Percentiles rank a stretch among this genome's conserved stretches.
Conservation (phyloP, 2,113 vertebrate species). For the Esox niger region DNA sequence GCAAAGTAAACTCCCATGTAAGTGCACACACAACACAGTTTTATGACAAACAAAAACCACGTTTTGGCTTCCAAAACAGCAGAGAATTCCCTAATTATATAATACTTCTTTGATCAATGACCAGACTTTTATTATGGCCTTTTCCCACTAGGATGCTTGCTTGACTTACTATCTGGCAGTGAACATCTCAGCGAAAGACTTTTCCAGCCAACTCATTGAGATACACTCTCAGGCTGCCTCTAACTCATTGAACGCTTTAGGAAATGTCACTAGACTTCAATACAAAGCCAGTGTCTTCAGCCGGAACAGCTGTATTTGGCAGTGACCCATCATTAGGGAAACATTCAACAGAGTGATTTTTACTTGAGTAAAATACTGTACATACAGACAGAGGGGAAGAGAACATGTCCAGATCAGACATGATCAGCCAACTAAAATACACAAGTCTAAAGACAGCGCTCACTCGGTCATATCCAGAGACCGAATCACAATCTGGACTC, state of each 20-base stretch:
- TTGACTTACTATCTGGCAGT: background rate
- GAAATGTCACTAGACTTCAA: too few species aligned
- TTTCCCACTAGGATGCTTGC: background rate
- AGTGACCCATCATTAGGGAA: too few species aligned
- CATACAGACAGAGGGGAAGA: too few species aligned
- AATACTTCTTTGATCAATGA: conserved; percentile 4
- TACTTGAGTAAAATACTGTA: too few species aligned
- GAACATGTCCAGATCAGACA: too few species aligned
- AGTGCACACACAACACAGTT: background rate
- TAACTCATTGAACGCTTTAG: background rate
- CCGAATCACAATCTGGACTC: too few species aligned
- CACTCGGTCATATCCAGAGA: too few species aligned
- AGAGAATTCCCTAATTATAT: conserved; percentile 17
- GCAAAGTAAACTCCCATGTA: background rate
- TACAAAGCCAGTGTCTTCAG: too few species aligned
- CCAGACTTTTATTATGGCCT: conserved; percentile 29
- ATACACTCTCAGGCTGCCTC: background rate
- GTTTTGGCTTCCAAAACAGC: conserved; percentile 10
- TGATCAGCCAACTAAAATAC: too few species aligned
- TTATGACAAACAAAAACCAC: background rate
- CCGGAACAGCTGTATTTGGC: too few species aligned
- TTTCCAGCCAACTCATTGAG: background rate
- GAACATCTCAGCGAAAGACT: background rate
- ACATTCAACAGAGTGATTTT: too few species aligned
- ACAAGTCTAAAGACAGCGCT: too few species aligned